Evolutionary conservation across 2,888 invertebrate genomes (phyloP).

Genomic region (Drosophila lacicola): DNA sequence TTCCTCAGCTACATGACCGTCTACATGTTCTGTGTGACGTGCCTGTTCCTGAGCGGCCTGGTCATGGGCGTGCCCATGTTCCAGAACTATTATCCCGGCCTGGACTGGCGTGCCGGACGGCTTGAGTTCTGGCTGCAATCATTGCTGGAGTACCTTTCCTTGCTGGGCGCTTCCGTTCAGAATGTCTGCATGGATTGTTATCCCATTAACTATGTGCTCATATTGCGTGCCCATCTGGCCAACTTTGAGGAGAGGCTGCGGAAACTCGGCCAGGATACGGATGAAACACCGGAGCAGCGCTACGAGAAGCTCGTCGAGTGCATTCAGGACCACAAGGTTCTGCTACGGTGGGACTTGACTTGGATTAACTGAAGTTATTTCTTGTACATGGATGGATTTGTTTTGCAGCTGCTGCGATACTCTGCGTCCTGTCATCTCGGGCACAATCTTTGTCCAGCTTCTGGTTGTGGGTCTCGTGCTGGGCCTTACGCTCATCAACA

Average conservation of each 20-base stretch:
- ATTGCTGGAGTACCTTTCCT: slow-evolving; percentile 64
- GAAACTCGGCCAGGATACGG: slow-evolving; percentile 54
- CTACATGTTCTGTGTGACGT: slow-evolving; percentile 63
- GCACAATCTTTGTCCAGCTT: slow-evolving; percentile 77
- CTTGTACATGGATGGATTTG: background rate
- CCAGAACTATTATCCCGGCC: slow-evolving; percentile 70
- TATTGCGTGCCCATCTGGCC: slow-evolving; percentile 69
- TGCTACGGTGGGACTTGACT: slow-evolving; percentile 33
- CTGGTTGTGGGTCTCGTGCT: slow-evolving; percentile 70
- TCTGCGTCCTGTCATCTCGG: slow-evolving; percentile 71
- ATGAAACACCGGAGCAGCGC: slow-evolving; percentile 44
- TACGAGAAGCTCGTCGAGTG: slow-evolving; percentile 66
- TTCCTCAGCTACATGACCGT: slow-evolving; percentile 57
- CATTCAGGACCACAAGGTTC: slow-evolving; percentile 72
- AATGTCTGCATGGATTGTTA: slow-evolving; percentile 73
- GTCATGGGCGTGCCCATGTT: slow-evolving; percentile 68
- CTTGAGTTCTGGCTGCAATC: slow-evolving; percentile 61
- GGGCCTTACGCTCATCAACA: slow-evolving; percentile 73
- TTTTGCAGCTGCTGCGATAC: slow-evolving; percentile 59
- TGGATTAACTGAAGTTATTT: background rate
- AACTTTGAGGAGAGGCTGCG: slow-evolving; percentile 62
- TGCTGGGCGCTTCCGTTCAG: slow-evolving; percentile 70
- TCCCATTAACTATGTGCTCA: slow-evolving; percentile 67
- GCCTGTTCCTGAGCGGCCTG: slow-evolving; percentile 61
- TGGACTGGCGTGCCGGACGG: slow-evolving; percentile 67